A percentile compares a stretch with the other conserved stretches of the same genome.
Evolutionary conservation across 2,888 invertebrate species (phyloP).

Genomic region (Pharmacophagus antenor): DNA sequence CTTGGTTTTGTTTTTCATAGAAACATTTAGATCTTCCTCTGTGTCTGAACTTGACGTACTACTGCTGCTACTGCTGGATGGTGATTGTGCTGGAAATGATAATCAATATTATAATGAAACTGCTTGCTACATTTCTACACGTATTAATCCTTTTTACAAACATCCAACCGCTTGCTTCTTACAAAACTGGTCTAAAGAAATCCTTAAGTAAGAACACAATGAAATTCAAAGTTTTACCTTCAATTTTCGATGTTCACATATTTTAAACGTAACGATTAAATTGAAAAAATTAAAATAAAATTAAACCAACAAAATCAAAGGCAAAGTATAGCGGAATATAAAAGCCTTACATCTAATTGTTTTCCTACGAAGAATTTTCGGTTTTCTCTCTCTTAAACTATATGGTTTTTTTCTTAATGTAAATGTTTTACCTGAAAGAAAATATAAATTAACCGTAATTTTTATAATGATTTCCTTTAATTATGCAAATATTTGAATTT

Average conservation of each 20-base stretch:
- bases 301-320: not conserved
- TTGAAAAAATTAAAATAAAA: not conserved
- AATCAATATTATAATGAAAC: conserved; percentile 28
- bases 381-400: conserved; percentile 73
- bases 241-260: not conserved
- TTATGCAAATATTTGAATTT: not conserved
- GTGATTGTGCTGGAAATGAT: conserved; percentile 64
- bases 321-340: not conserved
- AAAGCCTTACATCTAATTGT: conserved; percentile 71
- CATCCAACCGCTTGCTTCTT: no score
- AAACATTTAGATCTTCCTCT: conserved; percentile 76
- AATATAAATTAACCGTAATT: not conserved
- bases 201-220: no score
- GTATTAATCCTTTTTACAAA: no score
- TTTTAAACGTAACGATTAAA: not conserved
- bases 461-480: no score
- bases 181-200: no score
- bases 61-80: conserved; percentile 61
- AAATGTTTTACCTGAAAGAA: conserved; percentile 70
- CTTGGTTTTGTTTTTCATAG: conserved; percentile 77
- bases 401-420: conserved; percentile 76
- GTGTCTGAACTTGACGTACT: conserved; percentile 69
- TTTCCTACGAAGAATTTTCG: conserved; percentile 72
- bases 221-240: not conserved
- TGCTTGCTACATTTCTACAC: no score